Base-by-base conservation (phyloP, 2,797 vertebrate genomes). In the Atherinosoma microstoma region DNA sequence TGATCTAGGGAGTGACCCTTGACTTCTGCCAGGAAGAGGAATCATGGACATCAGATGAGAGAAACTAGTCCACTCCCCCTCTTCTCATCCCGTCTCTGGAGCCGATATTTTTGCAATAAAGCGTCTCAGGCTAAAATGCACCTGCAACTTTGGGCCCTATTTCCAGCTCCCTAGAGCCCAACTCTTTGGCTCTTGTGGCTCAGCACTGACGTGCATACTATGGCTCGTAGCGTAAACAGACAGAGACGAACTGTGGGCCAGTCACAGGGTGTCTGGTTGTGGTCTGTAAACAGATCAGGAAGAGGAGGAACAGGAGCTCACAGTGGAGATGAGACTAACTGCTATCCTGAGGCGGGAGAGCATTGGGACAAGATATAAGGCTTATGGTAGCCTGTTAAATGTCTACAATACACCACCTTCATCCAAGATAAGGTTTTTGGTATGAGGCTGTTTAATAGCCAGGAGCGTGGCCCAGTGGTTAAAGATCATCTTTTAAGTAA, bases 261-360 rank as follows among this genome's bases (percentile, higher is more conserved):
- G 89, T 90, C 87, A 88, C 82, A 70, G 76, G 81, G 67, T 82
- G 85, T 87, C 91, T 86, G 87, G 78, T 89, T 60, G 63, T 79
- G 68, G 80, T 90, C 85, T 93, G 91, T 94, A 94, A 94, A 94
- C 92, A 94, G 69, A 83, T 85, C 80, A 80, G 81, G 82, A 84
- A 87, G 87, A 91, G 82, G 84, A 82, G 82, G 81, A 91, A 83
- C 74, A 91, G 80, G 80, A 92, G 89, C 81, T 93, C 90, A 85
- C 84, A 71, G 76, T 61, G 79, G 91, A 91, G 82, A 84, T 76
- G 76, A 88, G 87, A 90, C 75, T 58, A 45, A 67, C 45, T 9
- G 20, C 81, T 83, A 64, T 84, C 77, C 80, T 54, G 58, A 71
- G 81, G 73, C 34, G 58, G 59, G 59, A 80, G 70, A 72, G 82